Base-by-base conservation (phyloP, 2,113 vertebrate species). In the Pontoporia blainvillei region DNA sequence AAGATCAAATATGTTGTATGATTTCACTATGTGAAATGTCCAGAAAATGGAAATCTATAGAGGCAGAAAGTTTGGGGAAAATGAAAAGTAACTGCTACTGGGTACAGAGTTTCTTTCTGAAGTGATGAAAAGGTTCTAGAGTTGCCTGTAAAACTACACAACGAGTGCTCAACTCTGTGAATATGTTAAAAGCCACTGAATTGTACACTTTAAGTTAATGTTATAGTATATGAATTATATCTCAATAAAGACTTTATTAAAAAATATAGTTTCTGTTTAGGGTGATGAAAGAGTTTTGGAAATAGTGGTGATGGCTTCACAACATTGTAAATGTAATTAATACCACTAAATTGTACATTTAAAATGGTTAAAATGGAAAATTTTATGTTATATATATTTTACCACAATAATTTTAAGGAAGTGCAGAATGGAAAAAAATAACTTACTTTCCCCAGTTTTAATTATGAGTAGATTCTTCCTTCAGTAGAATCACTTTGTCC, bases 381-480 rank as follows among this genome's bases (percentile, higher is more conserved):
- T 71, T 86, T 81, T 93, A 49, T 72, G 17, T 75, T 86, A 82
- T 25, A 81, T 41, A 11, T 64, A 76, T 66, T 82, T 71, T 76
- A 85, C 21, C 9, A 85, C 21, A 90, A 29, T 82, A 72, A 94
- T 87, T 86, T 64, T 87, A 57, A 85, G 49, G 54, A n/a, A 54
- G 3, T 76, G 8, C n/a, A 93, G 12, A 76, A 97, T 41, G 52
- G 44, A 46, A 78, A 84, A 76, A 86, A 76, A 69, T 25, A 41
- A 66, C 11, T 66, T 44, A 78, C 9, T 75, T 92, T 61, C 34
- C 13, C 73, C 39, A 78, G 13, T 29, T 96, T 95, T 90, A 95
- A 95, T 76, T 86, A 90, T 36, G 46, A 96, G 52, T 71, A 87
- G 34, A 27, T 64, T 91, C n/a, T 82, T 89, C 85, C 71, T 71